Percentiles rank a stretch among this genome's conserved stretches.
These are phyloP conservation scores for Nicator chloris DNA, from an alignment of 2,113 vertebrate genomes.

Conservation along the genomic window DNA sequence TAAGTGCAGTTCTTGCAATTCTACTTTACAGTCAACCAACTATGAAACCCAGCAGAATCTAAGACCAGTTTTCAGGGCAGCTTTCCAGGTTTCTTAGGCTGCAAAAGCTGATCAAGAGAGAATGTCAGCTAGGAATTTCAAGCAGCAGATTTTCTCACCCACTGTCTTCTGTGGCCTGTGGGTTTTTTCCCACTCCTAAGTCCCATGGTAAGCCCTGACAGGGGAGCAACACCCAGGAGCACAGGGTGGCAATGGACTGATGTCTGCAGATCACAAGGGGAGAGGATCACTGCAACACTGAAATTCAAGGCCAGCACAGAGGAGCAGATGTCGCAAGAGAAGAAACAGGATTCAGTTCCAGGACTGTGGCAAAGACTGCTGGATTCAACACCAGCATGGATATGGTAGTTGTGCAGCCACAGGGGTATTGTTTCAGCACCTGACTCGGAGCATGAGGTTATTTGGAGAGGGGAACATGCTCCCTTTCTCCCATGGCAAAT, in stretches of 20 bases:
- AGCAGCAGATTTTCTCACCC: not conserved
- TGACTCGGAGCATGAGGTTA: not conserved
- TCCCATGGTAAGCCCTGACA: not conserved
- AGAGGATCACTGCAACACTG: not conserved
- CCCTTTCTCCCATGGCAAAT: not conserved
- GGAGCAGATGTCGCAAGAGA: not conserved
- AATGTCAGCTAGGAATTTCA: constrained; percentile 1
- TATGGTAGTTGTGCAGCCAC: not conserved
- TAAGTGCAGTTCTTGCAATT: not conserved
- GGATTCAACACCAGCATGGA: not conserved
- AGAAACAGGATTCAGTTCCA: not conserved
- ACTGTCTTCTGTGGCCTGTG: not conserved
- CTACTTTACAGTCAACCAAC: not conserved
- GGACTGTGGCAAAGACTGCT: not conserved
- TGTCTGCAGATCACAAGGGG: not conserved
- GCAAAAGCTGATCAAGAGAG: not conserved
- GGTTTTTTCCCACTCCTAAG: not conserved
- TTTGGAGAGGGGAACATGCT: not conserved
- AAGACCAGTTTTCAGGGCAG: constrained; percentile 33
- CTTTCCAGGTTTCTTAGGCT: constrained; percentile 35
- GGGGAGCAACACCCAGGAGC: not conserved
- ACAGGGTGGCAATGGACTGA: not conserved
- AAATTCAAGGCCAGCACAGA: not conserved
- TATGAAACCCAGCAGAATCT: not conserved
- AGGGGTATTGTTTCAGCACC: not conserved